Evolutionary conservation across 37 sponge, comb jelly and placozoan species (phyloP).

Genomic region (Tethya wilhelma): DNA sequence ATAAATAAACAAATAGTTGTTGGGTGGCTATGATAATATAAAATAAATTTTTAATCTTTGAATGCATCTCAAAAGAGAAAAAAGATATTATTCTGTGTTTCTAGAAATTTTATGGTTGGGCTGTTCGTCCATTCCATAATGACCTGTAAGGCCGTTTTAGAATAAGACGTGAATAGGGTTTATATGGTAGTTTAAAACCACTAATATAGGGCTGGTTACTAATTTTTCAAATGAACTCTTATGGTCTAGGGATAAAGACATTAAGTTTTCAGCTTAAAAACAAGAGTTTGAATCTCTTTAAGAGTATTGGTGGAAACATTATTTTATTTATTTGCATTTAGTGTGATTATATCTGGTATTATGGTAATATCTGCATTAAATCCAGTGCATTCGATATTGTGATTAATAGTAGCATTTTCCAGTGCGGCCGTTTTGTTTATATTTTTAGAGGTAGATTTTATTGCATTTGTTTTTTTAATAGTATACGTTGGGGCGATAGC

Average conservation of each 20-base stretch:
- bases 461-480: constrained; percentile 76
- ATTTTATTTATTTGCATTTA: constrained; percentile 67
- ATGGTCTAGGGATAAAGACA: constrained; percentile 81
- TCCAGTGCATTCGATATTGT: constrained; percentile 82
- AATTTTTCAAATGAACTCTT: constrained; percentile 52
- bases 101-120: neutral
- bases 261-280: constrained; percentile 78
- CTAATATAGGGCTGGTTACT: too few species aligned
- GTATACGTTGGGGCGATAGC: constrained; percentile 86
- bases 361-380: constrained; percentile 82
- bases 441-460: constrained; percentile 72
- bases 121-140: neutral
- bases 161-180: constrained; percentile 65
- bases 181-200: constrained; percentile 24
- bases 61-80: constrained; percentile 69
- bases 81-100: constrained; percentile 56
- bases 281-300: constrained; percentile 75
- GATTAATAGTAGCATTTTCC: constrained; percentile 71
- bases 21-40: constrained; percentile 70
- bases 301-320: constrained; percentile 65
- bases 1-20: too few species aligned
- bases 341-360: constrained; percentile 67
- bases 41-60: constrained; percentile 53
- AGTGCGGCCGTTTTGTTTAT: constrained; percentile 76
- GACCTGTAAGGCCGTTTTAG: constrained; percentile 38